These are phyloP conservation scores for Bombus waltoni DNA, from an alignment of 1,140 invertebrate genomes.

Conservation along the genomic window DNA sequence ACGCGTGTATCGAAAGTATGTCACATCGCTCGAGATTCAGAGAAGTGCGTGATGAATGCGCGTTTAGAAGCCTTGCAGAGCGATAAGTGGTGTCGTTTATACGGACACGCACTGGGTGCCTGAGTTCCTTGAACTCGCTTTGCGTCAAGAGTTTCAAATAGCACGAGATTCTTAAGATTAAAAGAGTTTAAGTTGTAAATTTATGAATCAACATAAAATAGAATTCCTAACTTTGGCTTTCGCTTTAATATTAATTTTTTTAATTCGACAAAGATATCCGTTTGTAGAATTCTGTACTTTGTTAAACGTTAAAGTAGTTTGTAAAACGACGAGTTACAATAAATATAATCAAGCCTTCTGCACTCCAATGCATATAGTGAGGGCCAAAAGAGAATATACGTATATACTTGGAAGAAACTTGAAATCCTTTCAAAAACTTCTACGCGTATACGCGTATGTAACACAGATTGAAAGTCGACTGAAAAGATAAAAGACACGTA, in stretches of 20 bases:
- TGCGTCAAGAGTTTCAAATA: neutral
- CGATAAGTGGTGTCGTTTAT: conserved; percentile 12
- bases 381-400: too few species aligned
- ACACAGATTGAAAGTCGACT: too few species aligned
- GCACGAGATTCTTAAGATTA: neutral
- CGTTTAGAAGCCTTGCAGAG: neutral
- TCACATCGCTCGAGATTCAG: neutral
- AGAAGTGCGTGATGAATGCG: conserved; percentile 11
- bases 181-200: neutral
- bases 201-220: neutral
- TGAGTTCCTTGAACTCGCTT: neutral
- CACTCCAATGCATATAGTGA: too few species aligned
- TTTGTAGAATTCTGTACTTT: too few species aligned
- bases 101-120: neutral
- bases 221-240: neutral
- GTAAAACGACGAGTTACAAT: too few species aligned
- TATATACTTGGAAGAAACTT: too few species aligned
- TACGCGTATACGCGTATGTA: too few species aligned
- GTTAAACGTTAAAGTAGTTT: too few species aligned
- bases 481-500: too few species aligned
- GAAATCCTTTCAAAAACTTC: too few species aligned
- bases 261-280: too few species aligned
- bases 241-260: neutral
- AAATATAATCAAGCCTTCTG: too few species aligned
- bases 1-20: conserved; percentile 27